phyloP scores from a whole-genome alignment of 2,797 vertebrate genomes.

The Coluber constrictor region DNA sequence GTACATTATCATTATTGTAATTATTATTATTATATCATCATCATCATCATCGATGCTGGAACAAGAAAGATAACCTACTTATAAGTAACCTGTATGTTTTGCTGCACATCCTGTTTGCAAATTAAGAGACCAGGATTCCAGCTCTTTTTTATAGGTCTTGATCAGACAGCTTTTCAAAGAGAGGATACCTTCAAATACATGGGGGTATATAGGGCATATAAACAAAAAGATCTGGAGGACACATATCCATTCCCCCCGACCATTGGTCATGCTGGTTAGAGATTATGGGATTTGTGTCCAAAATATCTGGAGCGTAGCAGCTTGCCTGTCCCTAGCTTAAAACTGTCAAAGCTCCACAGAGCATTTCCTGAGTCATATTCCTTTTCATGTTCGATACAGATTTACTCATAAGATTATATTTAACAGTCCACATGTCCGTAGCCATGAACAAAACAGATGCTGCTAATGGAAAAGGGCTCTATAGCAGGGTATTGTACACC shows the following conservation, averaged over 20 bases:
- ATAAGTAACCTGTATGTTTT: not conserved
- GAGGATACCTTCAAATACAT: not conserved
- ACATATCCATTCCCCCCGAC: not conserved
- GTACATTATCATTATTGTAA: not conserved
- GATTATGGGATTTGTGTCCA: not conserved
- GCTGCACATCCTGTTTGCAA: not conserved
- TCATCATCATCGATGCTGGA: not conserved
- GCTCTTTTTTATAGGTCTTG: not conserved
- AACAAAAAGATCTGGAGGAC: not conserved
- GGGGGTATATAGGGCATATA: not conserved
- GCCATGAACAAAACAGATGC: not conserved
- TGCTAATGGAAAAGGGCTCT: not conserved
- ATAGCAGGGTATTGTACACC: not conserved
- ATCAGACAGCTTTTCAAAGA: not conserved
- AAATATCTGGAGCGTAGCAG: not conserved
- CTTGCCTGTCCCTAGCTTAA: not conserved
- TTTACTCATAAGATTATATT: not conserved
- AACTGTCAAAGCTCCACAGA: not conserved
- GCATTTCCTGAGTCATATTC: not conserved
- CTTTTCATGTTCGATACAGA: not conserved
- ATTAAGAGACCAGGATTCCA: not conserved
- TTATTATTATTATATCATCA: not conserved
- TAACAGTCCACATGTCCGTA: not conserved
- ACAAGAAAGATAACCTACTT: not conserved
- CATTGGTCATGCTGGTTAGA: not conserved